A percentile compares a stretch with the other conserved stretches of the same genome.
Conservation (phyloP, 2,113 vertebrate genomes). For the Lota lota region DNA sequence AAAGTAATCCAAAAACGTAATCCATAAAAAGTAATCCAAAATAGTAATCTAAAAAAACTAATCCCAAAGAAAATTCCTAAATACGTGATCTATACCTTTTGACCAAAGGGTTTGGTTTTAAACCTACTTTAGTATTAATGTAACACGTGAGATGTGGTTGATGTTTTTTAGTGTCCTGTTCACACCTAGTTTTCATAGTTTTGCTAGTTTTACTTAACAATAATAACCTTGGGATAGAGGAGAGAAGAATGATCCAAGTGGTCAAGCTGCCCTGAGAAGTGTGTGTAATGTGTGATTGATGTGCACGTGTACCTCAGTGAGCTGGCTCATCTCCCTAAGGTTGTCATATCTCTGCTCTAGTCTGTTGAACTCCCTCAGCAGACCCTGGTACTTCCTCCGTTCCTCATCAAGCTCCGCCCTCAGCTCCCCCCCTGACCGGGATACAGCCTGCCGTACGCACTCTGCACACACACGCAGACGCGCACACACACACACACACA, state of each 20-base stretch:
- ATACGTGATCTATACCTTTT: no score
- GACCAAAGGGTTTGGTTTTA: no score
- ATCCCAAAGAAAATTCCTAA: no score
- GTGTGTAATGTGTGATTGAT: slow-evolving; percentile 6
- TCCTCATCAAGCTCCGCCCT: slow-evolving; percentile 75
- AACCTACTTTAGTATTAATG: no score
- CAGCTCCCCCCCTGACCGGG: slow-evolving; percentile 40
- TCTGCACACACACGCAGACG: slow-evolving; percentile 41
- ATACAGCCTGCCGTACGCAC: slow-evolving; percentile 36
- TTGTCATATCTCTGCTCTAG: slow-evolving; percentile 79
- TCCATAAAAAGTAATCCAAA: no score
- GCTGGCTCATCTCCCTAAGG: slow-evolving; percentile 70
- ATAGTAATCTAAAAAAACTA: no score
- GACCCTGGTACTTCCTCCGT: slow-evolving; percentile 67
- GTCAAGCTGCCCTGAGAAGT: background rate
- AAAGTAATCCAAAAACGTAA: no score
- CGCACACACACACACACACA: slow-evolving; percentile 6
- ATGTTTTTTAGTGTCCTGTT: no score
- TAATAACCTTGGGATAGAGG: no score
- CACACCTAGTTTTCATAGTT: no score
- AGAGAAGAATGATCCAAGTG: background rate
- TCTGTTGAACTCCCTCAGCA: slow-evolving; percentile 73
- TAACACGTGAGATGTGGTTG: no score
- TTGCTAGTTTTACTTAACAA: no score
- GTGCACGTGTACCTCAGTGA: slow-evolving; percentile 63